Conservation (phyloP, 2,113 vertebrate species). For the Pteronura brasiliensis region DNA sequence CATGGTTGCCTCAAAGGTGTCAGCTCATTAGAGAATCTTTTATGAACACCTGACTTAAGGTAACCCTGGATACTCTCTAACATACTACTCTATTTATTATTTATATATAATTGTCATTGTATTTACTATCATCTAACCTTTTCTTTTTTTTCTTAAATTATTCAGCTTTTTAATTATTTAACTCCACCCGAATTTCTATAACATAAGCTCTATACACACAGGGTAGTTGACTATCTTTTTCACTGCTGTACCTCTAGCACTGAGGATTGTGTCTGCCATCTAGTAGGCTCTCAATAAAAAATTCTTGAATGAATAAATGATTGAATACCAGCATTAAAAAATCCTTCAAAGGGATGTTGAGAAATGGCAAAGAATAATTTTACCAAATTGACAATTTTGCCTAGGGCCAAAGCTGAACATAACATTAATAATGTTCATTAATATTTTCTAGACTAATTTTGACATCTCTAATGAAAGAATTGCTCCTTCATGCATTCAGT, state of each 20-base stretch:
- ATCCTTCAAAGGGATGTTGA: slow-evolving; percentile 39
- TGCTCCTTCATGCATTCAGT: slow-evolving; percentile 44
- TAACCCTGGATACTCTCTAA: background rate
- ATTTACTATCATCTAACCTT: background rate
- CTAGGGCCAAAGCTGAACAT: slow-evolving; percentile 21
- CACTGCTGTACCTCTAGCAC: background rate
- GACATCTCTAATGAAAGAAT: slow-evolving; percentile 36
- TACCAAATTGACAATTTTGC: slow-evolving; percentile 54
- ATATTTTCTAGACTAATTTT: slow-evolving; percentile 50
- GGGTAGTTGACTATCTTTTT: background rate
- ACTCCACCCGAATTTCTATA: background rate
- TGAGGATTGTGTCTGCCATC: background rate
- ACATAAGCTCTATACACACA: background rate
- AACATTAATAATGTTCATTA: slow-evolving; percentile 17
- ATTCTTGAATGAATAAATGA: background rate
- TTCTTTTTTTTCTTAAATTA: background rate
- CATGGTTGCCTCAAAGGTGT: background rate
- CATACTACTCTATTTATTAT: background rate
- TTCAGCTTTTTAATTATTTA: background rate
- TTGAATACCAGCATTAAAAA: slow-evolving; percentile 28
- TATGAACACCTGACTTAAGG: background rate
- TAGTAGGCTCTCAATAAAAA: background rate
- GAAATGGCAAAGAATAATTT: slow-evolving; percentile 57
- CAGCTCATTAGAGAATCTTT: background rate
- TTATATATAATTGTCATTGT: background rate